Conservation (phyloP, 2,113 vertebrate genomes). For the Semicossyphus pulcher region DNA sequence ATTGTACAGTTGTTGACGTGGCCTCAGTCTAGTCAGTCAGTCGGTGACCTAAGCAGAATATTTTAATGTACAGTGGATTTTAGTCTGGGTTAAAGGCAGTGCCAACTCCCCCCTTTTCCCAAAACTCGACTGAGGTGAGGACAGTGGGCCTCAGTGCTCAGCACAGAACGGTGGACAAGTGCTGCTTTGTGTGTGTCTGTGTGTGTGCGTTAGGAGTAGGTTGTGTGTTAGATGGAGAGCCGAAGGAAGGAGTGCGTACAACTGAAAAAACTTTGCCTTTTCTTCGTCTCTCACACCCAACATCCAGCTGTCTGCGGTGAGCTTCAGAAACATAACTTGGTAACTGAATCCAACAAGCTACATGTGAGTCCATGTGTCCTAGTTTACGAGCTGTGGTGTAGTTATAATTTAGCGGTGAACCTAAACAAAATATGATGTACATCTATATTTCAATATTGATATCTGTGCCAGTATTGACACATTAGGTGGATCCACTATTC, state of each 20-base stretch:
- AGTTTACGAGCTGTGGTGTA: too few relatives aligned
- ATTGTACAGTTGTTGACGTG: not conserved
- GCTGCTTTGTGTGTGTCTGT: constrained; percentile 56
- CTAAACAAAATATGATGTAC: too few relatives aligned
- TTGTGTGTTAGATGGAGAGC: constrained; percentile 22
- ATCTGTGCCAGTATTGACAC: too few relatives aligned
- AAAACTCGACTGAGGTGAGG: constrained; percentile 35
- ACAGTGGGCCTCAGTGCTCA: constrained; percentile 78
- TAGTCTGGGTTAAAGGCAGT: constrained; percentile 15
- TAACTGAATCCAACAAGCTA: not conserved
- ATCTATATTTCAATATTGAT: too few relatives aligned
- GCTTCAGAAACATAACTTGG: not conserved
- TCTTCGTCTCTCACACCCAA: constrained; percentile 20
- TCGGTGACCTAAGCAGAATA: constrained; percentile 4
- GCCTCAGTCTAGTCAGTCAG: not conserved
- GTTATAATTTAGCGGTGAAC: too few relatives aligned
- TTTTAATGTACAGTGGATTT: constrained; percentile 36
- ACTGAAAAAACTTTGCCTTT: constrained; percentile 48
- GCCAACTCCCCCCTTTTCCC: not conserved
- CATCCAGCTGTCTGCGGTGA: not conserved
- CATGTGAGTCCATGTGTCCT: too few relatives aligned
- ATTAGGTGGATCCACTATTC: too few relatives aligned
- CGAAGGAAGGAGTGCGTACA: constrained; percentile 46
- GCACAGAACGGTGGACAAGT: constrained; percentile 63
- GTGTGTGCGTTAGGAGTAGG: not conserved